A percentile compares a stretch with the other conserved stretches of the same genome.
Evolutionary conservation across 2,113 vertebrate genomes (phyloP).

Genomic region (Leptobrachium ailaonicum): DNA sequence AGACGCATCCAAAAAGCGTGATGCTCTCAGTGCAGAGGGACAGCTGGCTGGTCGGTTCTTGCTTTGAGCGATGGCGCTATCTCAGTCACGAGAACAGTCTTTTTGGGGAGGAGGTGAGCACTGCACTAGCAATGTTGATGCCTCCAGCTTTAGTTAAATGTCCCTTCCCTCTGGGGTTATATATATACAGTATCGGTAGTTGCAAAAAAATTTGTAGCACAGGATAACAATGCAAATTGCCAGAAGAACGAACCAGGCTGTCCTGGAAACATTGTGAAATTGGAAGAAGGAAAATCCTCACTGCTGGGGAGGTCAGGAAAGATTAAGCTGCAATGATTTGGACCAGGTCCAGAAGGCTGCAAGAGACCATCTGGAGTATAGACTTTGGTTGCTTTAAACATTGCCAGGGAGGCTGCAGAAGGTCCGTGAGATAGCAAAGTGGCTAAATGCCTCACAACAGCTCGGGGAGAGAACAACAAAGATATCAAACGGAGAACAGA

Average conservation of each 20-base stretch:
- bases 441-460: slow-evolving; percentile 4
- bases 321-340: slow-evolving; percentile 18
- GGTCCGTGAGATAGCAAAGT: slow-evolving; percentile 23
- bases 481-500: slow-evolving; percentile 47
- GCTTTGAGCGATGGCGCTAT: slow-evolving; percentile 5
- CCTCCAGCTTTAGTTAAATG: background rate
- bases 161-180: background rate
- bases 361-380: slow-evolving; percentile 23
- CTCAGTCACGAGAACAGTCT: background rate
- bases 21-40: background rate
- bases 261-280: slow-evolving; percentile 1
- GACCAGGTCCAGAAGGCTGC: slow-evolving; percentile 9
- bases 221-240: background rate
- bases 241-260: background rate
- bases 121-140: background rate
- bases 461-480: background rate
- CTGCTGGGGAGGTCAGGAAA: slow-evolving; percentile 12
- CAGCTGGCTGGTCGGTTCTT: background rate
- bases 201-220: background rate
- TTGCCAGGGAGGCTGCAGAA: slow-evolving; percentile 7
- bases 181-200: slow-evolving; percentile 4
- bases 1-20: background rate
- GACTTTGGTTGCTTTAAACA: background rate
- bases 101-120: background rate
- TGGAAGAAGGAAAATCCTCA: slow-evolving; percentile 2